phyloP scores from a whole-genome alignment of 2,888 invertebrate species.

The Drosophila borborema region DNA sequence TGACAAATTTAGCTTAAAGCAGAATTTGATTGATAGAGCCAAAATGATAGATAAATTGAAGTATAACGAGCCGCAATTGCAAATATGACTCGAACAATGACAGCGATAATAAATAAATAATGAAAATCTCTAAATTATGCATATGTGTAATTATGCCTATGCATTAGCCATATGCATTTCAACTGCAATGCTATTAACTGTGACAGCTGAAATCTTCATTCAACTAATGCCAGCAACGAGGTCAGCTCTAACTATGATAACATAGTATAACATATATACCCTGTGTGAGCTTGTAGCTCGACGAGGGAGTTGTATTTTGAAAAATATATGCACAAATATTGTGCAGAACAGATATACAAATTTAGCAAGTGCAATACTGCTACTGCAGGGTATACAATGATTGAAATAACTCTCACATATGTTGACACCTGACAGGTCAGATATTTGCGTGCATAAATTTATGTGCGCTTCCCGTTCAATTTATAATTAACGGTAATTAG shows the following conservation, averaged over 20 bases:
- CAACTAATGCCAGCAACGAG: conserved; percentile 17
- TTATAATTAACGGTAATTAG: conserved; percentile 65
- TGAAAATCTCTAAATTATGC: conserved; percentile 62
- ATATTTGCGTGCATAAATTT: conserved; percentile 41
- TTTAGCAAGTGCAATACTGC: too few species aligned
- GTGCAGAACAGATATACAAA: too few species aligned
- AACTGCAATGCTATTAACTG: conserved; percentile 48
- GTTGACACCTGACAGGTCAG: conserved; percentile 44
- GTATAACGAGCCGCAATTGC: conserved; percentile 17
- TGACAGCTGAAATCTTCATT: conserved; percentile 59
- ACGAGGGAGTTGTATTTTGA: too few species aligned
- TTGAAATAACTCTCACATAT: conserved; percentile 57
- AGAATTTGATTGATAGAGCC: conserved; percentile 41
- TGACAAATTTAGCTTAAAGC: conserved; percentile 8
- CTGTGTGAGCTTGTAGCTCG: background rate
- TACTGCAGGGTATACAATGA: conserved; percentile 6
- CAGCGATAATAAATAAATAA: conserved; percentile 50
- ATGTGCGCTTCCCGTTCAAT: conserved; percentile 45
- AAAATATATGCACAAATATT: too few species aligned
- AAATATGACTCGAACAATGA: conserved; percentile 17
- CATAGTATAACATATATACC: too few species aligned
- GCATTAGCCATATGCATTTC: too few species aligned
- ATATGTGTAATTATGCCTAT: conserved; percentile 58
- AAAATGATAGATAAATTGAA: background rate
- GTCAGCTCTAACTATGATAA: background rate